Evolutionary conservation across 1,140 invertebrate species (phyloP).

Genomic region (Cyphomyrmex costatus): DNA sequence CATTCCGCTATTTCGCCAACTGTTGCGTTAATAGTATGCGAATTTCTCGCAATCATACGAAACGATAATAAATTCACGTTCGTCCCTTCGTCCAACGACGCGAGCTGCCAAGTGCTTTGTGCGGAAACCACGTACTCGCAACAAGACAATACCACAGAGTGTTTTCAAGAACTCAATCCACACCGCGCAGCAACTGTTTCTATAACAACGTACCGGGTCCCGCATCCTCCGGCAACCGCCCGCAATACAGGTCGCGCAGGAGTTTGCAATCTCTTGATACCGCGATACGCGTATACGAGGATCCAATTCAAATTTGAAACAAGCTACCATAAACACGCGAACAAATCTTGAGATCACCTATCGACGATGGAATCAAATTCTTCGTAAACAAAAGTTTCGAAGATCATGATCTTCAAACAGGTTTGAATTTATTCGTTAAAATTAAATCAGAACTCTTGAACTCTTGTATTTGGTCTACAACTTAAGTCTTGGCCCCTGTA

Average conservation of each 20-base stretch:
- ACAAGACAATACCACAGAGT: constrained; percentile 43
- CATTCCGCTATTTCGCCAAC: constrained; percentile 12
- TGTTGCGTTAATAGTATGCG: constrained; percentile 41
- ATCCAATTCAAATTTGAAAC: constrained; percentile 22
- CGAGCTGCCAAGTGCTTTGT: constrained; percentile 23
- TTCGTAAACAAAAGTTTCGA: background rate
- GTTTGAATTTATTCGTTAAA: background rate
- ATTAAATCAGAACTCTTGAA: background rate
- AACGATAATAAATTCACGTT: constrained; percentile 43
- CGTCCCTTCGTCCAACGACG: background rate
- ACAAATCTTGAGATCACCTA: background rate
- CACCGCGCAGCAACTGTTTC: constrained; percentile 36
- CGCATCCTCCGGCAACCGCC: constrained; percentile 1
- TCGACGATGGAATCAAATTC: background rate
- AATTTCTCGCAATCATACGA: constrained; percentile 37
- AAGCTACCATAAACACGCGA: background rate
- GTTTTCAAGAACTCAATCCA: constrained; percentile 56
- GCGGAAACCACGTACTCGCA: constrained; percentile 30
- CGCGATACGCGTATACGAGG: background rate
- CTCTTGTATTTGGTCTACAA: too few relatives aligned
- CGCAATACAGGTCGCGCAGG: background rate
- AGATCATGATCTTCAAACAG: background rate
- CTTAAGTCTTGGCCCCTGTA: too few relatives aligned
- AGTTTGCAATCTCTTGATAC: constrained; percentile 11
- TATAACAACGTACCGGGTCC: constrained; percentile 29